A percentile compares a stretch with the other conserved stretches of the same genome.
Evolutionary conservation across 2,113 vertebrate species (phyloP).

Genomic region (Burhinus bistriatus): DNA sequence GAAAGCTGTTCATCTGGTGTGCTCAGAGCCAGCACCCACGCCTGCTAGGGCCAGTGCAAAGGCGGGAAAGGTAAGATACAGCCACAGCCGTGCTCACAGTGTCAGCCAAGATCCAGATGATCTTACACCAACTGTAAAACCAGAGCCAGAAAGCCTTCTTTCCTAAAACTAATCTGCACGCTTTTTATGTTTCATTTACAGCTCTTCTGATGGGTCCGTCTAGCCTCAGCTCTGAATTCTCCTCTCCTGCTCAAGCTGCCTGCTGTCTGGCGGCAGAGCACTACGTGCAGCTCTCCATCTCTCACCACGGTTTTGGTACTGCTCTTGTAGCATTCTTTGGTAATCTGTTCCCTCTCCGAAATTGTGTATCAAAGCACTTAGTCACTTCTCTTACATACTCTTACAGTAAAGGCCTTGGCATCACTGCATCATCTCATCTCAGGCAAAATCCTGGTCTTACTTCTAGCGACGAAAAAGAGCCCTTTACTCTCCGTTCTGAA

Average conservation of each 20-base stretch:
- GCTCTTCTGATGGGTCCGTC: neutral
- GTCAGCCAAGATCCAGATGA: neutral
- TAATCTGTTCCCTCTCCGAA: neutral
- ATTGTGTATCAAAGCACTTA: neutral
- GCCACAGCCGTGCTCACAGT: neutral
- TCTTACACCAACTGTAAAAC: neutral
- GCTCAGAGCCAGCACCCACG: neutral
- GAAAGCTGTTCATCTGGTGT: neutral
- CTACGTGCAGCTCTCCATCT: neutral
- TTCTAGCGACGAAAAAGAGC: fast-evolving
- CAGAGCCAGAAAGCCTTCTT: neutral
- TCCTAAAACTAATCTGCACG: neutral
- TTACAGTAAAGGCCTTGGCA: neutral
- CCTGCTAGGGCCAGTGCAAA: neutral
- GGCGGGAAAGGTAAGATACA: neutral
- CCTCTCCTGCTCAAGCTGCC: neutral
- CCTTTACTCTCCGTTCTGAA: neutral
- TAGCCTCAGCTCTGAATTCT: neutral
- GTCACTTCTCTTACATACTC: neutral
- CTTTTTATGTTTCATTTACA: neutral
- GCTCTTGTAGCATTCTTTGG: neutral
- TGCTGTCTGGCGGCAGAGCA: neutral
- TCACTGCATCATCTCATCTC: neutral
- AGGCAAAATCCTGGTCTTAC: neutral
- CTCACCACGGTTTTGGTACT: neutral